Evolutionary conservation across 2,888 invertebrate genomes (phyloP).

Genomic region (Cordilura impudica): DNA sequence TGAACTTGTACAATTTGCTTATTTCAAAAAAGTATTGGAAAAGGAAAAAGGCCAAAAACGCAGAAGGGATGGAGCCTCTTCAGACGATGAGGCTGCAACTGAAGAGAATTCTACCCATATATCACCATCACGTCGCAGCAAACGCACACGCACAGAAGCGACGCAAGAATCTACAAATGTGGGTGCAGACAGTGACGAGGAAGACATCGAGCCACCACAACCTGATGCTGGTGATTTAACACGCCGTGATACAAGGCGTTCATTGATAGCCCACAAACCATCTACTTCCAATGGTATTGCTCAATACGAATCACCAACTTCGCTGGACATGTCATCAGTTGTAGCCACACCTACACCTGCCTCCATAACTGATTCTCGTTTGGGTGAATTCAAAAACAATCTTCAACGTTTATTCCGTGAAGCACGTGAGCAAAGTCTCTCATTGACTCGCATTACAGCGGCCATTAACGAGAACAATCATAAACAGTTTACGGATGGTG

Average conservation of each 20-base stretch:
- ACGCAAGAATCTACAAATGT: conserved; percentile 55
- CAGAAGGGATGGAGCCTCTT: conserved; percentile 79
- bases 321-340: conserved; percentile 20
- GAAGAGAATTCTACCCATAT: conserved; percentile 73
- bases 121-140: conserved; percentile 69
- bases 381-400: conserved; percentile 85
- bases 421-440: conserved; percentile 86
- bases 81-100: conserved; percentile 79
- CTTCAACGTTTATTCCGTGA: conserved; percentile 88
- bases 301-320: conserved; percentile 53
- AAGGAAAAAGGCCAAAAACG: conserved; percentile 87
- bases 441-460: conserved; percentile 82
- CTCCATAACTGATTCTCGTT: conserved; percentile 77
- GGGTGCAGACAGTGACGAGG: conserved; percentile 71
- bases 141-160: conserved; percentile 70
- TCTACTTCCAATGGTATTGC: conserved; percentile 19
- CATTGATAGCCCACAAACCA: conserved; percentile 60
- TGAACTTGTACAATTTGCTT: conserved; percentile 95
- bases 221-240: conserved; percentile 77
- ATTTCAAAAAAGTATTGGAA: conserved; percentile 93
- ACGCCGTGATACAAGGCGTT: conserved; percentile 73
- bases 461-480: conserved; percentile 83
- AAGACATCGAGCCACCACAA: conserved; percentile 69
- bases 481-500: conserved; percentile 82
- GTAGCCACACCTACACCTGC: conserved; percentile 65